Evolutionary conservation across 37 sponge, comb jelly and placozoan genomes (phyloP).

Genomic region (Bolinopsis microptera): DNA sequence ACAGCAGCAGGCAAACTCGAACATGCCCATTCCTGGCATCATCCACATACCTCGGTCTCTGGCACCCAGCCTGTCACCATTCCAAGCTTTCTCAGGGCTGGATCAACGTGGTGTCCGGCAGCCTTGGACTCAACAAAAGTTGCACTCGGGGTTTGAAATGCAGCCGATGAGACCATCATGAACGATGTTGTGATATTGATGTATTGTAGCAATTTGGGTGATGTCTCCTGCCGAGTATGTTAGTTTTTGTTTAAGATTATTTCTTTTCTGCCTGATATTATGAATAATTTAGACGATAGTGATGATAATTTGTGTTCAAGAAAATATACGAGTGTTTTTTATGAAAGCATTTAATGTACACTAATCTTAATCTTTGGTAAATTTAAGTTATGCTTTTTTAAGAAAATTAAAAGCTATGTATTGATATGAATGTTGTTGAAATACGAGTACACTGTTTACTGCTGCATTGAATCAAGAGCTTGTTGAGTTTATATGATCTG

Average conservation of each 20-base stretch:
- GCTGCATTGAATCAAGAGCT: neutral
- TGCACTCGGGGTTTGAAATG: slow-evolving; percentile 49
- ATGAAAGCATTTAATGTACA: slow-evolving; percentile 24
- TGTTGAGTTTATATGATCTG: neutral
- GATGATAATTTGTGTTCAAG: slow-evolving; percentile 33
- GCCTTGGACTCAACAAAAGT: slow-evolving; percentile 5
- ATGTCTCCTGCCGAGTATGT: neutral
- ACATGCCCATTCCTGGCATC: slow-evolving; percentile 36
- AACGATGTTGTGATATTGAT: neutral
- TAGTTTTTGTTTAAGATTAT: slow-evolving; percentile 43
- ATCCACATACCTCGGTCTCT: slow-evolving; percentile 53
- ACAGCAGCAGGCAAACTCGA: slow-evolving; percentile 13
- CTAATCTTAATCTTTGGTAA: slow-evolving; percentile 30
- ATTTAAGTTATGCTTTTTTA: slow-evolving; percentile 40
- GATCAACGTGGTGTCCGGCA: slow-evolving; percentile 51
- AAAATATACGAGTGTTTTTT: slow-evolving; percentile 44
- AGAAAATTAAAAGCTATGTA: slow-evolving; percentile 17
- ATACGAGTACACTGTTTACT: neutral
- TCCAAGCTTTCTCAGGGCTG: slow-evolving; percentile 32
- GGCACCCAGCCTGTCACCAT: neutral
- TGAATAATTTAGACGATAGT: slow-evolving; percentile 32
- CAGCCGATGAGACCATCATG: slow-evolving; percentile 52
- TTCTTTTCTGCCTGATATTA: slow-evolving; percentile 50
- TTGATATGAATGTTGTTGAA: neutral
- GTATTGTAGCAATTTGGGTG: slow-evolving; percentile 24